Evolutionary conservation across 2,888 invertebrate species (phyloP), one percentile per base, ranked within the genome.

Genomic region (Caenorhabditis doughertyi): DNA sequence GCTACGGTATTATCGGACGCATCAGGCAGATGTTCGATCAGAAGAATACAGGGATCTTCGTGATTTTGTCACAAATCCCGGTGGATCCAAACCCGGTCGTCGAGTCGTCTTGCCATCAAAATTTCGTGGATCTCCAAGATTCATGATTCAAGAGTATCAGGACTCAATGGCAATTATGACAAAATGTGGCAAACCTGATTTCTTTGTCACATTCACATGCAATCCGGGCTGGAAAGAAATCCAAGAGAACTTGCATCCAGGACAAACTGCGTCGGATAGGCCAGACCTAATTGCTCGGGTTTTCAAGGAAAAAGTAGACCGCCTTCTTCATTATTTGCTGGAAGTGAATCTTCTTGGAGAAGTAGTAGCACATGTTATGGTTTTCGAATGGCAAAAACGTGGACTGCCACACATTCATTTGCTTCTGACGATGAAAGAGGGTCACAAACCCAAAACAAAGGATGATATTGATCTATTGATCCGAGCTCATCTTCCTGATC

Each of bases 71-170:
- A 18, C 23, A 1, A n/a, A 35, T n/a, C 32, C 23, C 5, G 32
- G 16, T 21, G 53, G 42, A n/a, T 11, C 16, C 1, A 35, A 35
- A 13, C 51, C 68, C 32, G 90, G 89, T 0, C 73, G 47, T 11
- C 51, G 81, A n/a, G 53, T 85, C 9, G 79, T 91, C n/a, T 79
- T 92, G 7, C 90, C 92, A 5, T 76, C 89, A 23, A 72, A 77
- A 9, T 89, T 84, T 56, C 87, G 79, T 4, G 92, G 92, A 21
- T 87, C 92, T n/a, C 92, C 92, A 62, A 81, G 92, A n/a, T 88
- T 92, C 32, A 90, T 91, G 90, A 32, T 71, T 8, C 84, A 88
- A 62, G 70, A 83, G 8, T 83, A 77, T 35, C 71, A 71, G 18
- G 58, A 82, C 81, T 87, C 88, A 1, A 88, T 91, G 86, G 47